These are phyloP conservation scores for Pionites leucogaster DNA, from an alignment of 2,113 vertebrate species.

Conservation along the genomic window DNA sequence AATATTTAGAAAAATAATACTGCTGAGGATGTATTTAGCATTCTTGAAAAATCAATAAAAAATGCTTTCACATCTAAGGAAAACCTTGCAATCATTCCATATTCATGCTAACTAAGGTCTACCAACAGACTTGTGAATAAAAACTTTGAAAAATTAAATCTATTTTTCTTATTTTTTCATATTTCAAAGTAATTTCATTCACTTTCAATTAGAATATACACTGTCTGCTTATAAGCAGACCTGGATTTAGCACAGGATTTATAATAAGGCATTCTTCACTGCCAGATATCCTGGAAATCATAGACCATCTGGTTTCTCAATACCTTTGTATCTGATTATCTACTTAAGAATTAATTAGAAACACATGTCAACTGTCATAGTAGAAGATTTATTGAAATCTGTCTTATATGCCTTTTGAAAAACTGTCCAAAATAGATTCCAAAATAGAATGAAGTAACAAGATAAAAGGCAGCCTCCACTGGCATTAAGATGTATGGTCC, in stretches of 20 bases:
- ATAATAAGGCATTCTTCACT: neutral
- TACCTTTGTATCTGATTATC: neutral
- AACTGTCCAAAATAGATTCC: neutral
- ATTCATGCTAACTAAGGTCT: neutral
- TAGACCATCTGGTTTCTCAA: constrained; percentile 11
- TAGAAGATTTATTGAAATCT: constrained; percentile 44
- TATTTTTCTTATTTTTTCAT: neutral
- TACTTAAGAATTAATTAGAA: constrained; percentile 42
- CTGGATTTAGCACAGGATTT: neutral
- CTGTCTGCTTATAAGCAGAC: neutral
- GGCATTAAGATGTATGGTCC: neutral
- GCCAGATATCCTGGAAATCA: constrained; percentile 9
- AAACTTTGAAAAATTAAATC: neutral
- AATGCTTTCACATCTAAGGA: neutral
- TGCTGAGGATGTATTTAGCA: neutral
- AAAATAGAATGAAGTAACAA: neutral
- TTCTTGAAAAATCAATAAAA: neutral
- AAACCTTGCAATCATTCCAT: neutral
- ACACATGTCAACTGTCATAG: constrained; percentile 1
- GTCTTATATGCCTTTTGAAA: neutral
- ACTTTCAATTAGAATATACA: constrained; percentile 4
- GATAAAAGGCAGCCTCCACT: neutral
- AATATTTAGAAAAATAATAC: neutral
- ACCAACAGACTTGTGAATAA: neutral
- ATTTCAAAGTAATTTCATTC: neutral